Evolutionary conservation across 2,797 vertebrate genomes (phyloP).

Genomic region (Spinus pinus): DNA sequence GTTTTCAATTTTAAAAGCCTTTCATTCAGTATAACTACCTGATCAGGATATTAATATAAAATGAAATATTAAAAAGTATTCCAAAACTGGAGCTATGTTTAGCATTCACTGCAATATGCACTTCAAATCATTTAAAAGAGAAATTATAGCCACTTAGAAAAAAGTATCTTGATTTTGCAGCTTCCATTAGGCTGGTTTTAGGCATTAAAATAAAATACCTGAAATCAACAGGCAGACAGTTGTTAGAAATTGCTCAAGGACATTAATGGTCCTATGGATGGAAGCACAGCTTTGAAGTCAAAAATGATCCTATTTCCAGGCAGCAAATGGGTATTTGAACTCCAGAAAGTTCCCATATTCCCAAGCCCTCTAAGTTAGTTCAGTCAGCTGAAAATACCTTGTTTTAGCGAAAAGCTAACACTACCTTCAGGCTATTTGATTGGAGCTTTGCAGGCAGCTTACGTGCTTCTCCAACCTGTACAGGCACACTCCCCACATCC

Average conservation of each 20-base stretch:
- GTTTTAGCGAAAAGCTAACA: background rate
- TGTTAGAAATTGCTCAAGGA: background rate
- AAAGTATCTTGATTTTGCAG: background rate
- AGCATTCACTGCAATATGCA: background rate
- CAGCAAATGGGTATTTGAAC: background rate
- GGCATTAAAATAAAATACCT: background rate
- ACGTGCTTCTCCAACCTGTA: background rate
- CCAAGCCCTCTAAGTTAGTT: background rate
- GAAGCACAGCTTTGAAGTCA: background rate
- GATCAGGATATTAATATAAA: background rate
- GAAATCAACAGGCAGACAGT: background rate
- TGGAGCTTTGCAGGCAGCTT: background rate
- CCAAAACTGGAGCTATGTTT: background rate
- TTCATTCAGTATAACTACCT: background rate
- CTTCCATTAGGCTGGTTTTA: background rate
- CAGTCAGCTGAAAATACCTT: background rate
- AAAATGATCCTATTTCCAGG: background rate
- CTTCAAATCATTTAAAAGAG: background rate
- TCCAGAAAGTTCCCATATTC: background rate
- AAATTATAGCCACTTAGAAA: background rate
- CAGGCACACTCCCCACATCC: background rate
- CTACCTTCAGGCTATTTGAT: background rate
- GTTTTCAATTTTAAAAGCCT: background rate
- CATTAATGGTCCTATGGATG: background rate
- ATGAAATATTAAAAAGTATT: background rate